Conservation (phyloP, 2,113 vertebrate species). For the Saimiri boliviensis region DNA sequence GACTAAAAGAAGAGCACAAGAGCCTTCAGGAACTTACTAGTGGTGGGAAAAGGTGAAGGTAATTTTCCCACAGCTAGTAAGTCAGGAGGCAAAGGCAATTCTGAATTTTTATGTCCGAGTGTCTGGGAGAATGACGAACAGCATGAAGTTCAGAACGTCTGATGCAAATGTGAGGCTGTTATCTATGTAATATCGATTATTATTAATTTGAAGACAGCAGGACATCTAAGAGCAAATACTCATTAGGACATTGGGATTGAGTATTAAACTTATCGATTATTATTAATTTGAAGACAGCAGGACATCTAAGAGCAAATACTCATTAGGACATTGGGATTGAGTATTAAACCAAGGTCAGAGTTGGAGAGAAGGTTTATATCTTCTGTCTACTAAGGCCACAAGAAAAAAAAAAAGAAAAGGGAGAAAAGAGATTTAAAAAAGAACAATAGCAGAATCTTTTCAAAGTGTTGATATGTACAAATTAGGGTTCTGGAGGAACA, state of each 20-base stretch:
- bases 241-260: background rate
- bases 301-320: background rate
- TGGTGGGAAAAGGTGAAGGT: background rate
- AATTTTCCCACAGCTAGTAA: too few species aligned
- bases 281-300: background rate
- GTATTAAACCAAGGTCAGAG: background rate
- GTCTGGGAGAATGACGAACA: background rate
- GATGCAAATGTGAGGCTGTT: background rate
- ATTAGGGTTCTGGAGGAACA: background rate
- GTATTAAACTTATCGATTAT: background rate
- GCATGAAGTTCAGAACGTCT: background rate
- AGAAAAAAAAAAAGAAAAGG: background rate
- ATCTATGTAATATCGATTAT: background rate
- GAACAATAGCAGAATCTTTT: background rate
- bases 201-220: background rate
- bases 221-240: background rate
- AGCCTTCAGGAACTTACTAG: background rate
- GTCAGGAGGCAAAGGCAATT: background rate
- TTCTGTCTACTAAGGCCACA: background rate
- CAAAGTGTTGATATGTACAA: background rate
- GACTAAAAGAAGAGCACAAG: background rate
- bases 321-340: background rate
- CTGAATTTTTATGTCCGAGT: background rate
- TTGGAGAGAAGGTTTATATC: background rate
- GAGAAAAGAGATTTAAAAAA: background rate